Percentiles rank a stretch among this genome's conserved stretches.
phyloP scores from a whole-genome alignment of 2,888 invertebrate genomes.

The Cerceris ruficornis region DNA sequence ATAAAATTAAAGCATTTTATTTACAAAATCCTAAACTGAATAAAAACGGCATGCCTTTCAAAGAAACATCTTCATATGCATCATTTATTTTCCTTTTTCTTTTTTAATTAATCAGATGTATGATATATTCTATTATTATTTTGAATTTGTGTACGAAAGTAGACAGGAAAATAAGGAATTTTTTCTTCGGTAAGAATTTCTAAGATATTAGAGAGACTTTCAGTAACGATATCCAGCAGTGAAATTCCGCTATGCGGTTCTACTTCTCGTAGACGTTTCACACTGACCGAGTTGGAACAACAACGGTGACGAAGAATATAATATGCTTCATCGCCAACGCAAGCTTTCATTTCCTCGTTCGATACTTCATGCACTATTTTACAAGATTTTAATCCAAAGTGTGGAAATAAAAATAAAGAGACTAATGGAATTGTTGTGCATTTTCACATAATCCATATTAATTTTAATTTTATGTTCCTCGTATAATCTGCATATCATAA shows the following conservation, averaged over 20 bases:
- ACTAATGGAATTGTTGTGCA: no score
- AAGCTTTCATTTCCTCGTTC: background rate
- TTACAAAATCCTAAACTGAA: no score
- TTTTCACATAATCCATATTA: no score
- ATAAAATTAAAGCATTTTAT: no score
- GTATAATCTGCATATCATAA: no score
- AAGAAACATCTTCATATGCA: no score
- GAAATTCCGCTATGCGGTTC: slow-evolving; percentile 1
- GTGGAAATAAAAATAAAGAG: no score
- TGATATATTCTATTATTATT: background rate
- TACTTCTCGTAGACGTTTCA: background rate
- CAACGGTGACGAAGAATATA: slow-evolving; percentile 18
- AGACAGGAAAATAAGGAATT: background rate
- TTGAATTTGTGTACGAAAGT: background rate
- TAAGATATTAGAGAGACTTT: background rate
- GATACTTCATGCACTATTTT: background rate
- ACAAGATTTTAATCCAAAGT: background rate
- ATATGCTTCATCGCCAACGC: background rate
- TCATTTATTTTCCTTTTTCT: no score
- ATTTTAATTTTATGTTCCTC: no score
- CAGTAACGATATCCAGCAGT: background rate
- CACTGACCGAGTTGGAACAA: slow-evolving; percentile 1
- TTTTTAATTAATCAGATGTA: no score
- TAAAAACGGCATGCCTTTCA: no score
- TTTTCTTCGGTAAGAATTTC: background rate